Base-by-base conservation (phyloP, 2,113 vertebrate species). In the Leiothrix lutea region DNA sequence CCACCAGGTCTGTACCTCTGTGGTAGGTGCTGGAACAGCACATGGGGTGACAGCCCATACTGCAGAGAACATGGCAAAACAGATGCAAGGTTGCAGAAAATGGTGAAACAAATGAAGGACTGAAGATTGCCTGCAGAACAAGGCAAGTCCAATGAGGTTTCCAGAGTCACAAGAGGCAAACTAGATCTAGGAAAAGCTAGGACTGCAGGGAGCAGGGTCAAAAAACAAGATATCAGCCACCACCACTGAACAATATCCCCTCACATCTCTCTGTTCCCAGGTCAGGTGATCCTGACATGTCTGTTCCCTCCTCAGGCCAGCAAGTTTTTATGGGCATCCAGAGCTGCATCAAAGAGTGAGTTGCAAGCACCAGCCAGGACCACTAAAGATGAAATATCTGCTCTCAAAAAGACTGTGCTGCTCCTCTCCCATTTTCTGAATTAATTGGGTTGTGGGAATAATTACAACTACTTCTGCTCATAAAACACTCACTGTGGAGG, bases 401-500 rank as follows among this genome's bases (percentile, higher is more conserved):
- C 21, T 31, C 54, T 72, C 25, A 9, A 25, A 42, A 2, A 7
- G 17, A 33, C 7, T 6, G 5, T 0, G 0, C 5, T 45, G 10
- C 7, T 24, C 5, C 10, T 66, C 23, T 62, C 21, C 21, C 2
- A 2, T 58, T 94, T 89, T 61, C 47, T 74, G 9, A 53, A 38
- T 40, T 9, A 69, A 58, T 8, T 51, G 20, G 9, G 8, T 66
- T 3, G 1, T 61, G 18, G 23, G 12, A 70, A 17, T 57, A 62
- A 29, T 60, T 33, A n/a, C 15, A 58, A 51, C 26, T 53, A 51
- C 16, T 81, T 38, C 60, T 81, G 28, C 28, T 65, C 11, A 3
- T 40, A 80, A 81, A 83, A 17, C 5, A 20, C 18, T 80, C 44
- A 22, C 23, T 48, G n/a, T 28, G 50, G 11, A 77, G 16, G 18